Base-by-base conservation (phyloP, 2,113 vertebrate species). In the Tachuris rubrigastra region DNA sequence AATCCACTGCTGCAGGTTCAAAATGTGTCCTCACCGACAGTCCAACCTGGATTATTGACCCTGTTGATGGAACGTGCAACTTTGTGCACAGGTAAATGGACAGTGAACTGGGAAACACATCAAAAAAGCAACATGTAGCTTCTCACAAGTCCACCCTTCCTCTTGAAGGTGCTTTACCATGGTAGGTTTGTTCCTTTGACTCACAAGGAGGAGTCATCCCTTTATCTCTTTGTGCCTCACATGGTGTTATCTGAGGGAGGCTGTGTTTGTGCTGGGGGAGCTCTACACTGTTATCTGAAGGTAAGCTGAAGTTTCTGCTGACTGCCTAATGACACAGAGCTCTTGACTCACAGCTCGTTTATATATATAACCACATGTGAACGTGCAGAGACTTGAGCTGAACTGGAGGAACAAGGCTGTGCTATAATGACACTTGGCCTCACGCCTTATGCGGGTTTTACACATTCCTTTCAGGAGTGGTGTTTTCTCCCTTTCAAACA, bases 11-110 rank as follows among this genome's bases (percentile, higher is more conserved):
- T 44, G 98, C 98, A 15, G 99, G 99, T 59, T 98, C 98, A 60
- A 98, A 98, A 91, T 99, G 99, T 33, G 89, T 98, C 80, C 98
- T 99, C 60, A 98, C 98, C 0, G 96, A 98, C 81, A 98, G 95
- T 76, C 99, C 99, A 0, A 99, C 99, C 44, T 99, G 99, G 99
- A 99, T 99, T 53, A 99, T 99, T 76, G 99, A 99, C 92, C 99
- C 99, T 85, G 98, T 99, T 66, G 99, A 99, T 47, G 99, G 99
- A 85, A 99, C 99, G 35, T 99, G 98, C 97, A 99, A 99, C 95
- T 99, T 99, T 87, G 98, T 99, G 93, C 99, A 99, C 97, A 98
- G 98, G 98, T 99, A 96, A 93, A 73, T 3, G 14, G 37, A 18
- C 42, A 8, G n/a, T 6, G 4, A 73, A 5, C 18, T 7, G 28